Conservation (phyloP, 2,888 invertebrate species). For the Desoria tigrina region DNA sequence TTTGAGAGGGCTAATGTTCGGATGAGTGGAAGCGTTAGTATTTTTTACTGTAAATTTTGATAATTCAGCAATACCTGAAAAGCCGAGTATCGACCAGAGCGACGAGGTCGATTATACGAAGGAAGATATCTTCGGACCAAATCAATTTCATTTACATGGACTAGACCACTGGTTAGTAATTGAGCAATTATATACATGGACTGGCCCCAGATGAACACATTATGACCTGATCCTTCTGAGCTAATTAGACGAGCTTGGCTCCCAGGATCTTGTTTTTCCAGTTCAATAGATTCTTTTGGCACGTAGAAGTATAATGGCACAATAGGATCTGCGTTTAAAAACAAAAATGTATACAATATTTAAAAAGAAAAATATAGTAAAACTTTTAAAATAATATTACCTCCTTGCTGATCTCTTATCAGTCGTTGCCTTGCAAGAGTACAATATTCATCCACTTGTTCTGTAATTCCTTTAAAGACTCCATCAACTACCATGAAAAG, state of each 20-base stretch:
- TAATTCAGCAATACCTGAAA: too few relatives aligned
- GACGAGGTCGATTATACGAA: slow-evolving; percentile 89
- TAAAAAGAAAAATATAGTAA: not conserved
- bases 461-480: slow-evolving; percentile 79
- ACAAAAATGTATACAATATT: not conserved
- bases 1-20: too few relatives aligned
- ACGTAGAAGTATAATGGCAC: slow-evolving; percentile 94
- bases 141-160: slow-evolving; percentile 93
- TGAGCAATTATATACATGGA: slow-evolving; percentile 92
- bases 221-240: slow-evolving; percentile 61
- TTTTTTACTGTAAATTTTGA: too few relatives aligned
- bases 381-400: slow-evolving; percentile 59
- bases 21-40: too few relatives aligned
- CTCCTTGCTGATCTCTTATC: slow-evolving; percentile 77
- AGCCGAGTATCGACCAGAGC: slow-evolving; percentile 91
- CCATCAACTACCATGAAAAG: slow-evolving; percentile 96
- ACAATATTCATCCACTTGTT: slow-evolving; percentile 91
- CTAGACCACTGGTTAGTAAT: slow-evolving; percentile 80
- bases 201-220: slow-evolving; percentile 87
- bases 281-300: slow-evolving; percentile 70
- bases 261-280: slow-evolving; percentile 71
- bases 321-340: slow-evolving; percentile 70
- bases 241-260: slow-evolving; percentile 68
- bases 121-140: slow-evolving; percentile 92
- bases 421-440: slow-evolving; percentile 77